Base-by-base conservation (phyloP, 2,113 vertebrate species). In the Microtus oregoni region DNA sequence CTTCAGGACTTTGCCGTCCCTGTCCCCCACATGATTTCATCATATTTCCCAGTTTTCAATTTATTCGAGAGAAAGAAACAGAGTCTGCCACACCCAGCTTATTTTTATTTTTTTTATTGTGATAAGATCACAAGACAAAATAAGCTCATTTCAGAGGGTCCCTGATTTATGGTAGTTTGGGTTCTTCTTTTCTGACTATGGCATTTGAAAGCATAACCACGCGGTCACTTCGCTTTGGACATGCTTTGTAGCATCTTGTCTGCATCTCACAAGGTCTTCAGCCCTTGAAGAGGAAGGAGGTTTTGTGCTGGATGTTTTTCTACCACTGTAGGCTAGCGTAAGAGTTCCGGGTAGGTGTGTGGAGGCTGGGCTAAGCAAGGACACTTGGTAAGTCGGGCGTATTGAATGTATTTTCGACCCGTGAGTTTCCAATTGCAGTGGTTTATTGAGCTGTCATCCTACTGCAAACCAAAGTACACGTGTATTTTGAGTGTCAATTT, bases 201-300 rank as follows among this genome's bases (percentile, higher is more conserved):
- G 22, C 12, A 13, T 26, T 20, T 24, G 35, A 35, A 35, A 68
- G 50, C 6, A 4, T 52, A 30, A 41, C n/a, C 28, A 22, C 5
- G 4, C 6, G 2, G 50, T 20, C n/a, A 9, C 11, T 70, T 47
- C 7, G 0, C 41, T 55, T 22, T 7, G 19, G 47, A 30, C 6
- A 44, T 3, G 1, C 13, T 55, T 70, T 50, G 28, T 28, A 41
- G 9, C 9, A 24, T 19, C 17, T 2, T 17, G 1, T 26, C 19
- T 72, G 15, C 5, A 2, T 0, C 12, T 10, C n/a, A 44, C 1
- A 35, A 44, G n/a, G 17, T 35, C 5, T 22, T 73, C 28, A 22
- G 11, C 78, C 35, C 28, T 58, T 38, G 50, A 15, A 20, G 30
- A 35, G 32, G 1, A 70, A 55, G 3, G 7, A 22, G 47, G 63